Percentiles rank a stretch among this genome's conserved stretches.
phyloP scores from a whole-genome alignment of 2,888 invertebrate genomes.

The Iselma pallidipennis region DNA sequence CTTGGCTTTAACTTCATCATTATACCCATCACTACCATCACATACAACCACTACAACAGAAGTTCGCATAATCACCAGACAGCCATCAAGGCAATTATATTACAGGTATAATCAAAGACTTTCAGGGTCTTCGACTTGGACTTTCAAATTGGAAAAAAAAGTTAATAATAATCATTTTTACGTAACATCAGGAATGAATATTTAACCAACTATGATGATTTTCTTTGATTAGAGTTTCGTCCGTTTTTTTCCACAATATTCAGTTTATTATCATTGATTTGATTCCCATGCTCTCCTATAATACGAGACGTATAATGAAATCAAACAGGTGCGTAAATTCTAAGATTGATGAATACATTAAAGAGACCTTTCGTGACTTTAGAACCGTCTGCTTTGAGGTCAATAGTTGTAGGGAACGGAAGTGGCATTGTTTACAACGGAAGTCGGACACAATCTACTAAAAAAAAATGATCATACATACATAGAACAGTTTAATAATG shows the following conservation, averaged over 20 bases:
- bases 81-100: neutral
- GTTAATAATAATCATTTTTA: neutral
- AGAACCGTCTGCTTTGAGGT: neutral
- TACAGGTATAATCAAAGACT: neutral
- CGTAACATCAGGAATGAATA: neutral
- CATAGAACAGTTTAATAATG: too few relatives aligned
- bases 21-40: neutral
- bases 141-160: neutral
- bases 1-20: neutral
- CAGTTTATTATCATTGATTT: neutral
- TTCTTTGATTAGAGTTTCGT: too few relatives aligned
- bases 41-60: neutral
- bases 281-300: neutral
- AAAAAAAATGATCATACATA: neutral
- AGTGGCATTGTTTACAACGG: conserved; percentile 8
- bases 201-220: neutral
- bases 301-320: neutral
- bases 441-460: neutral
- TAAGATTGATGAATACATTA: neutral
- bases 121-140: conserved; percentile 1
- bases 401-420: conserved; percentile 8
- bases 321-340: conserved; percentile 1
- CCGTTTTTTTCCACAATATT: too few relatives aligned
- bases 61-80: neutral
- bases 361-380: neutral